Evolutionary conservation across 2,888 invertebrate species (phyloP).

Genomic region (Stenchaetothrips biformis): DNA sequence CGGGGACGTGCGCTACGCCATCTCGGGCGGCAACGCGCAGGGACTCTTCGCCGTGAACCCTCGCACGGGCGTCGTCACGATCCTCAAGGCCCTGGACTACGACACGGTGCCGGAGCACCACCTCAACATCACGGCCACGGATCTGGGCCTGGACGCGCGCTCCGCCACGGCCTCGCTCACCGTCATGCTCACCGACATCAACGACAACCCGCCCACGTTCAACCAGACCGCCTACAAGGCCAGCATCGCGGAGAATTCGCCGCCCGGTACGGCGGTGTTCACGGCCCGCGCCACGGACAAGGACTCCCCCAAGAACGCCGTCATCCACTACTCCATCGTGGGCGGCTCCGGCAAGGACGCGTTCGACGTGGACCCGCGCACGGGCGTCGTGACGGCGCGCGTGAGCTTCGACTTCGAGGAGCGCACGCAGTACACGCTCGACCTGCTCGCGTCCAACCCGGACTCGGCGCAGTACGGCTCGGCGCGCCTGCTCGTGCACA

Average conservation of each 20-base stretch:
- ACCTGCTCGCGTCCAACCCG: conserved; percentile 80
- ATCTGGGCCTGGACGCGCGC: conserved; percentile 75
- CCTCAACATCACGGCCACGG: conserved; percentile 80
- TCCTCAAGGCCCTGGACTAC: conserved; percentile 76
- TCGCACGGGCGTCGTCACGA: conserved; percentile 71
- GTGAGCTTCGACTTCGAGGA: conserved; percentile 85
- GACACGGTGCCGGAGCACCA: conserved; percentile 79
- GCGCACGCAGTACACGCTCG: conserved; percentile 64
- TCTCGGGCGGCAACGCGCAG: conserved; percentile 76
- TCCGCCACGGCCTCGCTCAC: conserved; percentile 74
- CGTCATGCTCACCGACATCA: conserved; percentile 84
- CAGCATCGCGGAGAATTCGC: conserved; percentile 76
- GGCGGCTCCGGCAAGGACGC: conserved; percentile 68
- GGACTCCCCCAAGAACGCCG: conserved; percentile 82
- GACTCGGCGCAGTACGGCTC: conserved; percentile 74
- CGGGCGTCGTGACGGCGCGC: conserved; percentile 70
- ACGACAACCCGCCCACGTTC: conserved; percentile 87
- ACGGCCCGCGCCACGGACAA: conserved; percentile 73
- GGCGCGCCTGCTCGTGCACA: conserved; percentile 66
- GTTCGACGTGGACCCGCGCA: conserved; percentile 71
- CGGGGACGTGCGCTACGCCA: conserved; percentile 78
- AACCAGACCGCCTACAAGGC: conserved; percentile 71
- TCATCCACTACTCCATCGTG: conserved; percentile 75
- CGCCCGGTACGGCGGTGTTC: conserved; percentile 67
- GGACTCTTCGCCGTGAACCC: conserved; percentile 76